Evolutionary conservation across 2,113 vertebrate species (phyloP).

Genomic region (Sinosuthora webbiana): DNA sequence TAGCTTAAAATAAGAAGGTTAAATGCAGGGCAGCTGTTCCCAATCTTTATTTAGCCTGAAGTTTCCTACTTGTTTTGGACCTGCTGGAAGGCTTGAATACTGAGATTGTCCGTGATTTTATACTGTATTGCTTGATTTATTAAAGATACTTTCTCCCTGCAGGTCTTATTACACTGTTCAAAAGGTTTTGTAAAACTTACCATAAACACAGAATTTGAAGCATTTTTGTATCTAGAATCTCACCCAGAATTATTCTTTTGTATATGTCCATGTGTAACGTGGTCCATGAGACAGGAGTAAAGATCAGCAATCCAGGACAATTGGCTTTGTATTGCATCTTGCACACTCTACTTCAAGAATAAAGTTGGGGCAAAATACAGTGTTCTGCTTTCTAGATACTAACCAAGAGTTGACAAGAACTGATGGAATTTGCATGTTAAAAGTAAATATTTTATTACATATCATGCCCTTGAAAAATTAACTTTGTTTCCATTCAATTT

Average conservation of each 20-base stretch:
- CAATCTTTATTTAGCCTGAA: background rate
- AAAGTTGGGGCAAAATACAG: background rate
- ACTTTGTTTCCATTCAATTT: background rate
- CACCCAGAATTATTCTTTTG: background rate
- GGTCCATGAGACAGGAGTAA: background rate
- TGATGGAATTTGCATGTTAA: constrained; percentile 21
- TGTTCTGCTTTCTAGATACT: background rate
- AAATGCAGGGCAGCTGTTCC: background rate
- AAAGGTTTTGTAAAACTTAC: background rate
- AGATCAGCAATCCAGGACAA: background rate
- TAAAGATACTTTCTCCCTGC: background rate
- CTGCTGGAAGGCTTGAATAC: background rate
- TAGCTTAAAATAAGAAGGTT: background rate
- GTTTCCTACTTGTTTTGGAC: background rate
- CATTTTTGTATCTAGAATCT: background rate
- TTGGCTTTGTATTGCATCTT: background rate
- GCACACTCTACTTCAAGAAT: background rate
- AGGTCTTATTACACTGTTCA: background rate
- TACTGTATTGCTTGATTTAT: background rate
- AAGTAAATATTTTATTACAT: constrained; percentile 42
- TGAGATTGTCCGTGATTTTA: background rate
- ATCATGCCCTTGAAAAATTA: constrained; percentile 38
- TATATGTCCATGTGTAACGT: background rate
- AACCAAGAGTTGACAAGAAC: background rate
- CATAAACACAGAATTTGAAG: background rate